Evolutionary conservation across 23 tunicate species (phyloP), one percentile per base, ranked within the genome.

Genomic region (Trididemnum nubilum): DNA sequence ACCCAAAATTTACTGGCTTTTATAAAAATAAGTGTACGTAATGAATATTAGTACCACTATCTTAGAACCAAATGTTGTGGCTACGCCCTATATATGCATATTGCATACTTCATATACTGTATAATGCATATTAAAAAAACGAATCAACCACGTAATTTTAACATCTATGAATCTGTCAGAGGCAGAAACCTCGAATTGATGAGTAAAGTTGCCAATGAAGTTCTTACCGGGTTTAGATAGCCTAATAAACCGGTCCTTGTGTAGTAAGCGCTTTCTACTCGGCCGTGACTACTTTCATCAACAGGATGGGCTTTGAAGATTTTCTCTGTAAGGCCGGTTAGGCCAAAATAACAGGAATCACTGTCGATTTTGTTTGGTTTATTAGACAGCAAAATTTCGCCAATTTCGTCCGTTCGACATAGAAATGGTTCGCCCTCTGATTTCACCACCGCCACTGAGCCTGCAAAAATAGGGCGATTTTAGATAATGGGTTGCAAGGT

Each of bases 241-340:
- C 98, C 98, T 0, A 93, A 51, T 33, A 93, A 70, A 7, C 98
- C 98, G 0, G 98, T 93, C 54, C 98, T 79, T 38, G 80, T 88
- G 71, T 70, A 93, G 12, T 78, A 34, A 18, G 64, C 78, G 31
- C 33, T 39, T 28, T 82, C 93, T 0, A 27, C 34, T 23, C 39
- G 81, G 34, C 36, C 60, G 44, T 88, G 66, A 30, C 58, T 21
- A 50, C 39, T 61, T 21, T 79, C 83, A 81, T 83, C 88, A 15
- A 76, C 65, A 0, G 94, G 94, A 28, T 93, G 86, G 51, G 81
- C 82, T 24, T 51, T 36, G 37, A 93, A 93, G 33, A 84, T 67
- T 71, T 83, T 88, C 24, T 87, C 93, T 23, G 90, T 91, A 1
- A 93, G 58, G 24, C 98, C 93, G 1, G 72, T 81, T 0, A 93